phyloP scores from a whole-genome alignment of 2,113 vertebrate genomes.

The Cyphomyrus discorhynchus region DNA sequence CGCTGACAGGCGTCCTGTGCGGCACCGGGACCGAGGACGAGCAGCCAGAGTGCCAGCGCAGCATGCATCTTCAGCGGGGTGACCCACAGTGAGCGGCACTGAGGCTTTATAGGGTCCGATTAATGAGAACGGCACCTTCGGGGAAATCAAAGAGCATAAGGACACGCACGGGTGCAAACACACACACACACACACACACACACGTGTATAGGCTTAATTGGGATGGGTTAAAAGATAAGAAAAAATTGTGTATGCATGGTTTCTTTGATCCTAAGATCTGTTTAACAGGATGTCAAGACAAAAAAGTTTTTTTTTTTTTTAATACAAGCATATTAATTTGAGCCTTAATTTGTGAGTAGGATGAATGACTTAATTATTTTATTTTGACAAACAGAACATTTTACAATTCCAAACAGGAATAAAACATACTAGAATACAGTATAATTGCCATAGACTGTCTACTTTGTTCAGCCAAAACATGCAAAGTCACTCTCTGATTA shows the following conservation, averaged over 20 bases:
- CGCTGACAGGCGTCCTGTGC: constrained; percentile 19
- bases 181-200: neutral
- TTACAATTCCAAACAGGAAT: neutral
- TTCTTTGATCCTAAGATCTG: neutral
- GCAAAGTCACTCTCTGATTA: neutral
- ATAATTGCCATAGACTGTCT: neutral
- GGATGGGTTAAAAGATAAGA: neutral
- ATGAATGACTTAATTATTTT: neutral
- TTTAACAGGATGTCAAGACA: neutral
- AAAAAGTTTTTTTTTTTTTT: neutral
- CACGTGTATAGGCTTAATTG: neutral
- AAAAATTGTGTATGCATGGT: neutral
- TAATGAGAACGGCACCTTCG: constrained; percentile 28
- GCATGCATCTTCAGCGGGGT: constrained; percentile 9
- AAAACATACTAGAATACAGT: neutral
- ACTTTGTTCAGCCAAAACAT: neutral
- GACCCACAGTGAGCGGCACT: neutral
- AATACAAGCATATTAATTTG: neutral
- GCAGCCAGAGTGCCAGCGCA: constrained; percentile 15
- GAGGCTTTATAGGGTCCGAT: constrained; percentile 36
- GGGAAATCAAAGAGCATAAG: constrained; percentile 32
- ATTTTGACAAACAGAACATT: neutral
- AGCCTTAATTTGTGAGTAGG: neutral
- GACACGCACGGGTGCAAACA: neutral
- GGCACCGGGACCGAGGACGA: neutral